Percentiles rank a stretch among this genome's conserved stretches.
Evolutionary conservation across 2,888 invertebrate genomes (phyloP).

Genomic region (Pogonocherus hispidulus): DNA sequence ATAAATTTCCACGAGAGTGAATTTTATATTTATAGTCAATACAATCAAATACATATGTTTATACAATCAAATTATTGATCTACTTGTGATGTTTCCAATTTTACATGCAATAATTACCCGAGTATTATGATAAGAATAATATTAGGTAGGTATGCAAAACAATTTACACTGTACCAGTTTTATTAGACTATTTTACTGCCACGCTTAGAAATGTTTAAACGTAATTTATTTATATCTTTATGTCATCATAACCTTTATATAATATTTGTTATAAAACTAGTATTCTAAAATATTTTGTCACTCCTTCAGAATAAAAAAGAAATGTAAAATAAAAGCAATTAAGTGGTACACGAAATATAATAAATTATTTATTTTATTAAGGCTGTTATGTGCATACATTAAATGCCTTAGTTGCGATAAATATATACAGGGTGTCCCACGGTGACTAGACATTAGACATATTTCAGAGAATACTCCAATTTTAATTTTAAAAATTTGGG

Average conservation of each 20-base stretch:
- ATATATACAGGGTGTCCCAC: too few species aligned
- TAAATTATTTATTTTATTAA: background rate
- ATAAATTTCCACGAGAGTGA: background rate
- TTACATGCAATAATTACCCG: too few species aligned
- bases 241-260: background rate
- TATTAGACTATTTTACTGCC: background rate
- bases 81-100: background rate
- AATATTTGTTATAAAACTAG: conserved; percentile 7
- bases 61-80: background rate
- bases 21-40: too few species aligned
- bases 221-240: conserved; percentile 7
- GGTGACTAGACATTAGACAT: too few species aligned
- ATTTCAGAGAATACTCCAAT: too few species aligned
- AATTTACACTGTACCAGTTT: background rate
- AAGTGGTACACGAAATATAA: background rate
- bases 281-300: background rate
- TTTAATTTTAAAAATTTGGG: too few species aligned
- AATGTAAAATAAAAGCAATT: background rate
- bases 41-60: too few species aligned
- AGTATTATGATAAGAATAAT: background rate
- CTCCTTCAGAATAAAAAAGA: background rate
- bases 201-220: background rate
- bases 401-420: conserved; percentile 8
- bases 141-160: background rate
- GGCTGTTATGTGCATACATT: background rate